These are phyloP conservation scores for Lepas anatifera DNA, from an alignment of 2,888 invertebrate genomes.

Conservation along the genomic window DNA sequence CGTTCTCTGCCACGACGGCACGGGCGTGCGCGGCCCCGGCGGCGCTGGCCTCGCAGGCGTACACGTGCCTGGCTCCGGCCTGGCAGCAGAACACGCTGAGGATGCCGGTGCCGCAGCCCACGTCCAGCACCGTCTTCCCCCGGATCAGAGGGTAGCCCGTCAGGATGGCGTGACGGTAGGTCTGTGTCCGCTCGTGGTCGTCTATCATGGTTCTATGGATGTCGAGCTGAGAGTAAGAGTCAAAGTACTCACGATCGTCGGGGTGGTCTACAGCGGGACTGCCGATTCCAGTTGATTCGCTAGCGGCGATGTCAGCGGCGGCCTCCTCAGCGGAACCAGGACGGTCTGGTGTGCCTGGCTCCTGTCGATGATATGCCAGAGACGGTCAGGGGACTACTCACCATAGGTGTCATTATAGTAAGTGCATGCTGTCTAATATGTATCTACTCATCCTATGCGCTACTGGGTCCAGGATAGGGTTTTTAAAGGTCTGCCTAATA, in stretches of 20 bases:
- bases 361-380: no score
- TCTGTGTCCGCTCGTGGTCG: slow-evolving; percentile 23
- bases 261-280: no score
- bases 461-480: no score
- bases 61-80: slow-evolving; percentile 79
- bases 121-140: slow-evolving; percentile 24
- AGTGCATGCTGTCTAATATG: no score
- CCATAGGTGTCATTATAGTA: no score
- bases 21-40: slow-evolving; percentile 27
- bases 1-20: slow-evolving; percentile 54
- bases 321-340: no score
- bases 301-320: no score
- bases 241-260: slow-evolving; percentile 15
- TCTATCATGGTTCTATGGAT: slow-evolving; percentile 25
- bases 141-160: slow-evolving; percentile 20
- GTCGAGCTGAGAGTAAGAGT: slow-evolving; percentile 23
- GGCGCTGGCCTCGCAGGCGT: slow-evolving; percentile 69
- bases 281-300: no score
- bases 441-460: no score
- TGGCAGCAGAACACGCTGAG: slow-evolving; percentile 77
- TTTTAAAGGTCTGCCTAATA: no score
- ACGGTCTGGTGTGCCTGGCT: no score
- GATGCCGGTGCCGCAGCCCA: slow-evolving; percentile 44
- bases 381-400: no score
- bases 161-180: slow-evolving; percentile 25